These are phyloP conservation scores for Hirundo rustica DNA, from an alignment of 2,797 vertebrate species.

Conservation along the genomic window DNA sequence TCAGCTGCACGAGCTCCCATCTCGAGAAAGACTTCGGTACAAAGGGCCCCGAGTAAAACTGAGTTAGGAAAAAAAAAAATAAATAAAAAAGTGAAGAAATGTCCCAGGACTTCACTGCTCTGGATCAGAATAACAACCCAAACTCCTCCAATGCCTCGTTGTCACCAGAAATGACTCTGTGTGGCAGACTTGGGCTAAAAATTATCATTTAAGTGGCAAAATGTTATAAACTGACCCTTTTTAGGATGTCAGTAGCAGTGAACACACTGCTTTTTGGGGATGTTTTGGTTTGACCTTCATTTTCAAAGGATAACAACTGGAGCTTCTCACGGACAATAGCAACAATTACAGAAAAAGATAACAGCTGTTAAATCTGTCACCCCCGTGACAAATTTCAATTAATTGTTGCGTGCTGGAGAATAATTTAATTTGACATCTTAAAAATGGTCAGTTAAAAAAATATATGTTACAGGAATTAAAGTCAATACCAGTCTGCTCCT, in stretches of 20 bases:
- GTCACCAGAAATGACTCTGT: background rate
- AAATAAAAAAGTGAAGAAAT: background rate
- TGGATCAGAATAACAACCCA: background rate
- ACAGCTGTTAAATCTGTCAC: background rate
- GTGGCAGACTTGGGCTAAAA: background rate
- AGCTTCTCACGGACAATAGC: background rate
- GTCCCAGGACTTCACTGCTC: background rate
- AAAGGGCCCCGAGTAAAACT: background rate
- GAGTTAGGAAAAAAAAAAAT: background rate
- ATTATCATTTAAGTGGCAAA: background rate
- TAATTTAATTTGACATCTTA: constrained; percentile 1
- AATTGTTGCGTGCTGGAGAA: background rate
- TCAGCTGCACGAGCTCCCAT: background rate
- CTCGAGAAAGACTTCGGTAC: background rate
- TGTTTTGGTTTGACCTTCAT: background rate
- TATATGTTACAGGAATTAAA: background rate
- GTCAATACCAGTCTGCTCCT: background rate
- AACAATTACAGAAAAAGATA: background rate
- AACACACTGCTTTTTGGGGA: background rate
- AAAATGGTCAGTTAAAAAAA: background rate
- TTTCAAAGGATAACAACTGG: constrained; percentile 3
- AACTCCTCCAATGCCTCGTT: background rate
- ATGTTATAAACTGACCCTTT: background rate
- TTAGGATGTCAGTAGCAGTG: background rate
- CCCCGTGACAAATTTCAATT: background rate